Evolutionary conservation across 2,888 invertebrate genomes (phyloP), one percentile per base, ranked within the genome.

Genomic region (Metalampra italica): DNA sequence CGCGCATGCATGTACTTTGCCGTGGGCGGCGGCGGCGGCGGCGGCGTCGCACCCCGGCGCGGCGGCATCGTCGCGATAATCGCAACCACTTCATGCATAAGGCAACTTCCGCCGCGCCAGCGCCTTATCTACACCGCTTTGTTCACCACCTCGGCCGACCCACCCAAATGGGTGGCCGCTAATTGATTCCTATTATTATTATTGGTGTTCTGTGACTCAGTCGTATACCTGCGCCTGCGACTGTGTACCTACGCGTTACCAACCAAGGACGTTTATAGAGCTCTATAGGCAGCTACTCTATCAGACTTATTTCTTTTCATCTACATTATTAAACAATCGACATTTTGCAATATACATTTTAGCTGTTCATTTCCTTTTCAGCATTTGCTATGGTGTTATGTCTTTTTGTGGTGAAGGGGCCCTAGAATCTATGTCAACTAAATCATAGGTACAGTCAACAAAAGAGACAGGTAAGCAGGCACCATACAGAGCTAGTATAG

Each of bases 81-180:
- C 59, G 51, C 54, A 53, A 55, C 59, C 53, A 55, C 55, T 53
- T 54, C 54, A 45, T 49, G 45, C 51, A 71, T 78, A 78, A 71
- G 78, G 79, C 59, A 56, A 80, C 80, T 75, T 82, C 79, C 80
- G 78, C 62, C 64, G 67, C 56, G 59, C 55, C 61, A 58, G 62
- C 56, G 61, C 72, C 75, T 74, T 80, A 78, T 78, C 77, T 68
- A 62, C 59, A 60, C 61, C 60, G 64, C 80, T 82, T 82, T 81
- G 78, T 82, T 79, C 71, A 64, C 64, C 63, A 68, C 59, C 71
- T 75, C 68, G 72, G 62, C 68, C 72, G 59, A 67, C 69, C 55
- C 62, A 64, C 67, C 70, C 66, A 69, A 76, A 72, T 68, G 69
- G 71, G 66, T 66, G 59, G 54, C 56, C 59, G 61, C 68, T 78